Evolutionary conservation across 2,888 invertebrate genomes (phyloP), one percentile per base, ranked within the genome.

Genomic region (Cordilura impudica): DNA sequence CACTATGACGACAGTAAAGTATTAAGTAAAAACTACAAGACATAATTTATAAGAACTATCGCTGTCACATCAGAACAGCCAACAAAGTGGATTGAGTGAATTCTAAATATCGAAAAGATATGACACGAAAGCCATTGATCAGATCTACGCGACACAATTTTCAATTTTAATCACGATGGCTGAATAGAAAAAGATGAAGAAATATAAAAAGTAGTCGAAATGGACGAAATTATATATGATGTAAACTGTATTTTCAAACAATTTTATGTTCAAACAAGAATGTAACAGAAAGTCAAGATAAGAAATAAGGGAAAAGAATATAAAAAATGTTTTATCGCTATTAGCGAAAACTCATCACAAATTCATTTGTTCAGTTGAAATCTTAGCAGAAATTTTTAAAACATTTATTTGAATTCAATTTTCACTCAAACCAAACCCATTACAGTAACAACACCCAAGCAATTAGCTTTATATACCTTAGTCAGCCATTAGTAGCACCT

Each of bases 121-220:
- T 29, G 79, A 75, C 87, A 86, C 86, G 86, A 86, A 86, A 86
- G 85, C 84, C 85, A 87, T 86, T 86, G 87, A n/a, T 87, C 87
- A 85, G 86, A 86, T 85, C 83, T 86, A 87, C 87, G 86, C 86
- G 86, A 86, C 87, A 84, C 81, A 86, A 84, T 84, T n/a, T 84
- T 83, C 84, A 87, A 87, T 86, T 83, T 51, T 39, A 35, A 39
- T 51, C 43, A 61, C 29, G 26, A 63, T 14, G 29, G 4, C 23
- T 12, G 35, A n/a, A n/a, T n/a, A 19, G 2, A 19, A 31, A 35
- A 39, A 6, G n/a, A 35, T n/a, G n/a, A n/a, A n/a, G n/a, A n/a
- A n/a, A n/a, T n/a, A n/a, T n/a, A n/a, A 21, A 19, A n/a, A n/a
- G n/a, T n/a, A n/a, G n/a, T n/a, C n/a, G n/a, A n/a, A n/a, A n/a